Evolutionary conservation across 2,113 vertebrate species (phyloP).

Genomic region (Puffinus mauretanicus): DNA sequence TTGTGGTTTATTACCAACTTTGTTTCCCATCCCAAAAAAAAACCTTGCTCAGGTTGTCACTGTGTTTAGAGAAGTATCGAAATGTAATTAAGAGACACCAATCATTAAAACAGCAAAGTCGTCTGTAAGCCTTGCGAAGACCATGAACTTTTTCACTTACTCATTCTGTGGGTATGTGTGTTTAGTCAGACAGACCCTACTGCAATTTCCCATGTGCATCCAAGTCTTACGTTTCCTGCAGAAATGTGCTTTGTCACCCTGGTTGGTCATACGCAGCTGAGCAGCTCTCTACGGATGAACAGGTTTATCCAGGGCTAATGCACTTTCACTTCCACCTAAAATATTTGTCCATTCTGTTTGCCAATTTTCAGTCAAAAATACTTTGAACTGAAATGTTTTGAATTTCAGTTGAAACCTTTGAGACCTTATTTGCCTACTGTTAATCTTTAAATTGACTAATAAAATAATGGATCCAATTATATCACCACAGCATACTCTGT

Average conservation of each 20-base stretch:
- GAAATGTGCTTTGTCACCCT: constrained; percentile 25
- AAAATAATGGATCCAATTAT: neutral
- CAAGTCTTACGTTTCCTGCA: neutral
- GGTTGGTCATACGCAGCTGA: neutral
- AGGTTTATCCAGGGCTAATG: neutral
- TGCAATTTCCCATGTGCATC: neutral
- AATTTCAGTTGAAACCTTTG: neutral
- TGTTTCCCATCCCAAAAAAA: neutral
- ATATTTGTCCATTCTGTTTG: neutral
- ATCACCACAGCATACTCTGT: neutral
- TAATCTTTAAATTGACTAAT: neutral
- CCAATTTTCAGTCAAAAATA: neutral
- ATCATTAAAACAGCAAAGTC: neutral
- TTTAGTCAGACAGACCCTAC: neutral
- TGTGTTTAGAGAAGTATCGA: neutral
- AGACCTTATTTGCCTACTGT: neutral
- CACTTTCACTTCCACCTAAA: neutral
- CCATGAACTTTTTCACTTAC: neutral
- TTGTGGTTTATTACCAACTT: neutral
- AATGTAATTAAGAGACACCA: neutral
- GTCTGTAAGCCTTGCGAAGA: neutral
- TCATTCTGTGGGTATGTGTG: neutral
- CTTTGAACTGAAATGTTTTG: neutral
- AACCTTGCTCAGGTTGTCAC: neutral
- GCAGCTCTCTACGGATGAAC: neutral